A percentile compares a stretch with the other conserved stretches of the same genome.
Evolutionary conservation across 2,888 invertebrate species (phyloP).

Genomic region (Lasius platythorax): DNA sequence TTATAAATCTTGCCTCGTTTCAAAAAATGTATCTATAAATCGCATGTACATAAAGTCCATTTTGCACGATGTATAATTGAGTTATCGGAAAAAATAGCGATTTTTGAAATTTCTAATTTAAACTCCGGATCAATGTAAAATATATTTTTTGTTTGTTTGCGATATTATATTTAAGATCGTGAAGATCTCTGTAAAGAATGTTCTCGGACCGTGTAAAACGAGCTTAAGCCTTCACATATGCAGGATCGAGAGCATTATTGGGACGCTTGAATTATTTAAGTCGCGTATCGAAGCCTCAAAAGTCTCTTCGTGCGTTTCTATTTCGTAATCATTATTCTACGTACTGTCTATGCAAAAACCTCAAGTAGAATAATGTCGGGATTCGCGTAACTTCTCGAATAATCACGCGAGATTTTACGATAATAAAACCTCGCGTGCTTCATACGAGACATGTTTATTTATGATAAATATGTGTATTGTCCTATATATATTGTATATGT

Average conservation of each 20-base stretch:
- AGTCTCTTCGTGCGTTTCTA: conserved; percentile 63
- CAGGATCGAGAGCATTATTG: conserved; percentile 54
- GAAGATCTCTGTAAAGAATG: not conserved
- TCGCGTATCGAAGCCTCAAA: conserved; percentile 63
- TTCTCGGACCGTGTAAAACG: not conserved
- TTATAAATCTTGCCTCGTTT: conserved; percentile 76
- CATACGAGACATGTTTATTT: conserved; percentile 18
- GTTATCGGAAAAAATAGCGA: not conserved
- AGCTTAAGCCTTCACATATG: conserved; percentile 42
- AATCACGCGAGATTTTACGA: conserved; percentile 21
- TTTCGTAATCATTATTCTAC: conserved; percentile 63
- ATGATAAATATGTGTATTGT: not conserved
- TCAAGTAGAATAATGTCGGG: conserved; percentile 1
- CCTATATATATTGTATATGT: not conserved
- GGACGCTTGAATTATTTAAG: conserved; percentile 78
- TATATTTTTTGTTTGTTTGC: not conserved
- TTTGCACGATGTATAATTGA: not conserved
- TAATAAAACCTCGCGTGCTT: conserved; percentile 3
- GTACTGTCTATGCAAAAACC: conserved; percentile 21
- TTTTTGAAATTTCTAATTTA: not conserved
- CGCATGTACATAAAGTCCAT: not conserved
- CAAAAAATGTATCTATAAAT: conserved; percentile 48
- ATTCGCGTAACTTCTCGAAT: conserved; percentile 9
- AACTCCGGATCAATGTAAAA: not conserved
- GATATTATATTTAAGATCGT: not conserved